phyloP scores from a whole-genome alignment of 2,113 vertebrate species.

The Syngnathus scovelli region DNA sequence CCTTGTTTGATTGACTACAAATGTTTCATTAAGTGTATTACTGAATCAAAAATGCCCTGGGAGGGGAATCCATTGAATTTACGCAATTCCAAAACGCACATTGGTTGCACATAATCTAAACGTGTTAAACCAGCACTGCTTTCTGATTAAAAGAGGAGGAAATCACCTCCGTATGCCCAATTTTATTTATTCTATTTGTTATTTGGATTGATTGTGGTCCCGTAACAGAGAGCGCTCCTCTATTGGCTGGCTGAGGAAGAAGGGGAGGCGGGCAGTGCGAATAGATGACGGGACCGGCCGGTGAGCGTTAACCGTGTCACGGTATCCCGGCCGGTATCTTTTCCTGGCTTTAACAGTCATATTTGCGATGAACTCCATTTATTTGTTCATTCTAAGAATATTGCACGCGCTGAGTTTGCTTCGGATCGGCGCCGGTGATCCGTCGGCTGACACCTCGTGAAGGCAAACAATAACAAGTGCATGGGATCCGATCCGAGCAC shows the following conservation, averaged over 20 bases:
- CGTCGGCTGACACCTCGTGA: conserved; percentile 6
- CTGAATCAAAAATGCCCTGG: no score
- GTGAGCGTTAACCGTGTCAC: not conserved
- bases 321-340: conserved; percentile 23
- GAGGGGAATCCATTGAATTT: no score
- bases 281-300: conserved; percentile 40
- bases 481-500: conserved; percentile 27
- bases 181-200: not conserved
- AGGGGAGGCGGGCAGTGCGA: conserved; percentile 52
- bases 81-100: no score
- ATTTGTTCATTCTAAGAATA: not conserved
- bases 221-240: conserved; percentile 29
- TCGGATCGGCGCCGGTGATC: conserved; percentile 9
- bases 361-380: not conserved
- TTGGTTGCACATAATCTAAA: no score
- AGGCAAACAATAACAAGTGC: conserved; percentile 50
- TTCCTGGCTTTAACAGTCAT: conserved; percentile 10
- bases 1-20: no score
- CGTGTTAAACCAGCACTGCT: no score
- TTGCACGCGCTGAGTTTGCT: not conserved
- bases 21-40: no score
- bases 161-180: no score
- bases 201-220: conserved; percentile 3
- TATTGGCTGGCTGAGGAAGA: conserved; percentile 33
- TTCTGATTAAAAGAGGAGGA: no score